A percentile compares a stretch with the other conserved stretches of the same genome.
Evolutionary conservation across 2,113 vertebrate genomes (phyloP).

Genomic region (Peromyscus polionotus): DNA sequence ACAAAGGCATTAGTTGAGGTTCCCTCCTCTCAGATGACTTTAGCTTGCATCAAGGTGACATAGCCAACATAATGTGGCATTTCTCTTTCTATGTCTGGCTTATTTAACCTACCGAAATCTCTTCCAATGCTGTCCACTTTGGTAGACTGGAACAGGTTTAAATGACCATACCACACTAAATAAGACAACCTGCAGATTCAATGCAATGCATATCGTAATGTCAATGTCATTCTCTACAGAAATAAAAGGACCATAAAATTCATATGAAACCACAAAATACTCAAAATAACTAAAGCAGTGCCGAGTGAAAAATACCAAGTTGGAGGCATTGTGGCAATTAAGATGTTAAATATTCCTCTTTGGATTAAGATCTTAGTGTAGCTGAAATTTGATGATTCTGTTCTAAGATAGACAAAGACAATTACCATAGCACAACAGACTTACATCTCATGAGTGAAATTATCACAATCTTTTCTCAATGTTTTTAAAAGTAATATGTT

Average conservation of each 20-base stretch:
- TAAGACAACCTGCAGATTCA: not conserved
- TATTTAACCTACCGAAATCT: not conserved
- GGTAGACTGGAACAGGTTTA: not conserved
- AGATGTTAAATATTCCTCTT: not conserved
- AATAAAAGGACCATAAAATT: not conserved
- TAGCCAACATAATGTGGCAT: not conserved
- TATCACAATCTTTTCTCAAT: conserved; percentile 6
- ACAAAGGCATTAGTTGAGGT: not conserved
- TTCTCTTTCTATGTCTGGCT: not conserved
- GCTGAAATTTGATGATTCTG: not conserved
- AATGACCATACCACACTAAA: not conserved
- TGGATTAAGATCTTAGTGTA: not conserved
- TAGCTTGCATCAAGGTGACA: not conserved
- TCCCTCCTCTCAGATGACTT: not conserved
- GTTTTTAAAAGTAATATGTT: conserved; percentile 16
- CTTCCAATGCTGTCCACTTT: not conserved
- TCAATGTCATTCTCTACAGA: not conserved
- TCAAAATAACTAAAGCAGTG: not conserved
- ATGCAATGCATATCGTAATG: not conserved
- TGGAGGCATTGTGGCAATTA: not conserved
- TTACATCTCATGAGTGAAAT: not conserved
- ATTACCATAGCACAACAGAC: not conserved
- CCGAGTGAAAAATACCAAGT: not conserved
- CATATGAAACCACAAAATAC: not conserved
- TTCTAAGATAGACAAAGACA: not conserved